Evolutionary conservation across 1,140 invertebrate species (phyloP).

Genomic region (Magallana angulata): DNA sequence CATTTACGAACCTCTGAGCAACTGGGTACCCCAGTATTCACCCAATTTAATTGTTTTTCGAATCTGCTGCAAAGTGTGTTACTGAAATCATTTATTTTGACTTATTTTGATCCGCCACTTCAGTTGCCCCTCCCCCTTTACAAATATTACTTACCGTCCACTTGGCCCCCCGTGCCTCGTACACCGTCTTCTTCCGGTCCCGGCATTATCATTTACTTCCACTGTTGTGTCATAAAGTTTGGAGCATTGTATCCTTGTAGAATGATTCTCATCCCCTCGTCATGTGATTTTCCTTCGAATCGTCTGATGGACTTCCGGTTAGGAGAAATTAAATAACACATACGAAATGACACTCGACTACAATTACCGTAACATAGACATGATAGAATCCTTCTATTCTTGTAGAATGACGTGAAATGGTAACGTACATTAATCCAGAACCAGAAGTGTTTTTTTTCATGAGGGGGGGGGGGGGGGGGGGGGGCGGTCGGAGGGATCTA

Average conservation of each 20-base stretch:
- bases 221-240: conserved; percentile 33
- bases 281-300: conserved; percentile 16
- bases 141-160: conserved; percentile 66
- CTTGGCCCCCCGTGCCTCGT: conserved; percentile 71
- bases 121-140: background rate
- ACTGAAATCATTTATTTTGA: no score
- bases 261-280: background rate
- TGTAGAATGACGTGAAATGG: no score
- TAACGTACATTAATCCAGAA: no score
- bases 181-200: conserved; percentile 67
- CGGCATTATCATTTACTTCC: conserved; percentile 69
- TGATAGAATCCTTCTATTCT: no score
- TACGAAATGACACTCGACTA: background rate
- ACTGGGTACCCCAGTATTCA: no score
- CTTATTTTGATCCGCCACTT: conserved; percentile 21
- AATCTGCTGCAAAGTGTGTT: no score
- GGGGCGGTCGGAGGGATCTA: no score
- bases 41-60: no score
- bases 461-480: no score
- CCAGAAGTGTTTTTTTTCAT: no score
- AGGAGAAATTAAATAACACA: background rate
- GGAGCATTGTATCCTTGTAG: conserved; percentile 5
- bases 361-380: no score
- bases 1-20: no score
- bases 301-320: conserved; percentile 20